Evolutionary conservation across 1,140 invertebrate genomes (phyloP).

Genomic region (Nebria ingens): DNA sequence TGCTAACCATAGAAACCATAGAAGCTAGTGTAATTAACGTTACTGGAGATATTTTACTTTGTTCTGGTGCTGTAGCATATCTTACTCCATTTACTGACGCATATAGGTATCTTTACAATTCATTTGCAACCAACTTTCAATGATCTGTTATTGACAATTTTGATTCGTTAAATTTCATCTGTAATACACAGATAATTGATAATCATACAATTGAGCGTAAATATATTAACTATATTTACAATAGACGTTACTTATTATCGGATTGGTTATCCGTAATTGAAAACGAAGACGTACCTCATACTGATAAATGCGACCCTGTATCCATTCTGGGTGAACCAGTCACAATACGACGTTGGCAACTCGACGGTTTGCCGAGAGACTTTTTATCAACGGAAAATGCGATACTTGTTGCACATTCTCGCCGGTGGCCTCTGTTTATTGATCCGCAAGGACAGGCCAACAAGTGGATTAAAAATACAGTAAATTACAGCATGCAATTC

Average conservation of each 20-base stretch:
- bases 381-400: slow-evolving; percentile 58
- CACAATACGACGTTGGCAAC: slow-evolving; percentile 50
- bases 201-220: no score
- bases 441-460: slow-evolving; percentile 62
- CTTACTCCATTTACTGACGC: slow-evolving; percentile 53
- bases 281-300: slow-evolving; percentile 39
- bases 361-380: slow-evolving; percentile 56
- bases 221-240: not conserved
- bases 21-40: slow-evolving; percentile 51
- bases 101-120: slow-evolving; percentile 40
- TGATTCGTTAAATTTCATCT: no score
- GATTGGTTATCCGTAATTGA: slow-evolving; percentile 26
- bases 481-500: slow-evolving; percentile 30
- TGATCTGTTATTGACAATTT: no score
- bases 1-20: slow-evolving; percentile 48
- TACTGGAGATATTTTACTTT: slow-evolving; percentile 44
- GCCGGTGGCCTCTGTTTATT: slow-evolving; percentile 57
- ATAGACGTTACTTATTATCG: not conserved
- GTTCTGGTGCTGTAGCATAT: slow-evolving; percentile 58
- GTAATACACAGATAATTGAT: no score
- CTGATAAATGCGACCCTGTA: slow-evolving; percentile 43
- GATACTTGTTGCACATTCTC: slow-evolving; percentile 48
- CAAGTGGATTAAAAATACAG: slow-evolving; percentile 63
- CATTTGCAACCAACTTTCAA: no score
- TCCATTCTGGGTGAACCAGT: slow-evolving; percentile 52